Conservation (phyloP, 1,140 invertebrate species). For the Mesaphorura yosii region DNA sequence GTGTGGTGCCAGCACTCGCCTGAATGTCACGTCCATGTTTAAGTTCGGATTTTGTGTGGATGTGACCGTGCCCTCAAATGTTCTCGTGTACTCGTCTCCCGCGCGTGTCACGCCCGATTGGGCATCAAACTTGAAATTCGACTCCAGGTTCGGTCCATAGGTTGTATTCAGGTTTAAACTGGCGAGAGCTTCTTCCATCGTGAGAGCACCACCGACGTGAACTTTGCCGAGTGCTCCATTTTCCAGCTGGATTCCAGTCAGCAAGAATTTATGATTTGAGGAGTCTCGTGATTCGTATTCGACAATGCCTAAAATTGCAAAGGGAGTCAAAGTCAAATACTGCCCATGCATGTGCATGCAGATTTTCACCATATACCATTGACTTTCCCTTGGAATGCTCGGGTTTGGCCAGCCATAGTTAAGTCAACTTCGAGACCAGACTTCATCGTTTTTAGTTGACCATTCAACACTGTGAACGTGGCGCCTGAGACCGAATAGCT, state of each 20-base stretch:
- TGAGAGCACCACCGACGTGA: constrained; percentile 36
- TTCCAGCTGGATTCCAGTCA: constrained; percentile 1
- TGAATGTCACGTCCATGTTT: constrained; percentile 39
- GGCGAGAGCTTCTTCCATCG: constrained; percentile 32
- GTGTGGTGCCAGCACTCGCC: constrained; percentile 16
- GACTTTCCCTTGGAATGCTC: constrained; percentile 6
- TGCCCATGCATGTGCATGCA: not conserved
- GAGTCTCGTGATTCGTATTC: constrained; percentile 43
- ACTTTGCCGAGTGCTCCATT: constrained; percentile 15
- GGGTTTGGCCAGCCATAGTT: constrained; percentile 10
- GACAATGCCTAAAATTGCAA: constrained; percentile 28
- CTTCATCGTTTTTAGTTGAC: not conserved
- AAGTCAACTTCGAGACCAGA: too few species aligned
- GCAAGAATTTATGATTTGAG: not conserved
- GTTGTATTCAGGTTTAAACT: constrained; percentile 10
- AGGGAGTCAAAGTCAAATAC: not conserved
- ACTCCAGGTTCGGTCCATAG: constrained; percentile 41
- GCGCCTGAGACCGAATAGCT: not conserved
- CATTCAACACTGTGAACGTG: not conserved
- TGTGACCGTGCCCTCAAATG: constrained; percentile 18
- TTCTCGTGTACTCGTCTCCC: too few species aligned
- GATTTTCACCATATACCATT: constrained; percentile 11
- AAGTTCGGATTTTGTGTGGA: constrained; percentile 40
- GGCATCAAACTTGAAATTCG: constrained; percentile 41
- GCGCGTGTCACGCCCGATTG: too few species aligned